Evolutionary conservation across 1,140 invertebrate species (phyloP).

Genomic region (Hyphantria cunea): DNA sequence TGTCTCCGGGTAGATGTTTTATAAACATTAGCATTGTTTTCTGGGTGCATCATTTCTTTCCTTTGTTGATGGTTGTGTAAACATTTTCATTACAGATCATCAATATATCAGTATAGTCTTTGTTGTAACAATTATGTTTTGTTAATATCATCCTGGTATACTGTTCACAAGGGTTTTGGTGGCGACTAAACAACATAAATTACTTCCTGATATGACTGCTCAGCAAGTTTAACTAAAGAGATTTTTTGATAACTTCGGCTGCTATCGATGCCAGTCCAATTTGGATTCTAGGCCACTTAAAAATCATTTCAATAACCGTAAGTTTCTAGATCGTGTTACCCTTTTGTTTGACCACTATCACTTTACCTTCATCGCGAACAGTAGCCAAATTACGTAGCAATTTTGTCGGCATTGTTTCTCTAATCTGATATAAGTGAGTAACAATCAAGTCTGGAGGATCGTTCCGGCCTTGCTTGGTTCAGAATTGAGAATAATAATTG

Average conservation of each 20-base stretch:
- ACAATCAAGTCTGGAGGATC: constrained; percentile 48
- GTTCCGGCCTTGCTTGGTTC: constrained; percentile 53
- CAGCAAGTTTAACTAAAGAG: no score
- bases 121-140: neutral
- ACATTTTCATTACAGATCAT: neutral
- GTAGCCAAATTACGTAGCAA: constrained; percentile 30
- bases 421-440: constrained; percentile 49
- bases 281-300: neutral
- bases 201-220: neutral
- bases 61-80: constrained; percentile 7
- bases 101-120: neutral
- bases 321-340: constrained; percentile 7
- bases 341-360: constrained; percentile 25
- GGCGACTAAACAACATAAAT: neutral
- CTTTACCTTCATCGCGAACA: constrained; percentile 32
- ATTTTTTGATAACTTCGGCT: no score
- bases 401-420: constrained; percentile 45
- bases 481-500: constrained; percentile 71
- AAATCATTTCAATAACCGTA: constrained; percentile 7
- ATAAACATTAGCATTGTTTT: constrained; percentile 12
- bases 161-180: neutral
- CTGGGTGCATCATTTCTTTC: constrained; percentile 22
- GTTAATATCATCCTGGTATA: no score
- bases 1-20: constrained; percentile 13
- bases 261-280: no score